phyloP scores from a whole-genome alignment of 2,888 invertebrate species.

The Metacarcinus magister region DNA sequence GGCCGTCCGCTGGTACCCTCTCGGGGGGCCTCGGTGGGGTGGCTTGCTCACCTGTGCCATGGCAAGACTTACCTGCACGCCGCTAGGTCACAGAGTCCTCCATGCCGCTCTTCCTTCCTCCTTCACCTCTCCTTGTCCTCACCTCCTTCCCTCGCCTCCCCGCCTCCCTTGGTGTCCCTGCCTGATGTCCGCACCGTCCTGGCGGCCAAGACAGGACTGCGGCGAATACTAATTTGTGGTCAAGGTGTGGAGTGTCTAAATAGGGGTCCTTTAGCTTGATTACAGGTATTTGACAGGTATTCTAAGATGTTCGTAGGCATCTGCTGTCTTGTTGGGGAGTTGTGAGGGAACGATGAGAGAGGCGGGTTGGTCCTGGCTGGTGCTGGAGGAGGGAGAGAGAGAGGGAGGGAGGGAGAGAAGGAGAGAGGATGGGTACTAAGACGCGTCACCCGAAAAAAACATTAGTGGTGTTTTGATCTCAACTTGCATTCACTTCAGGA shows the following conservation, averaged over 20 bases:
- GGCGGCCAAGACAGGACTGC: background rate
- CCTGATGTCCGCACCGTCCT: background rate
- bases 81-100: background rate
- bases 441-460: background rate
- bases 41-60: background rate
- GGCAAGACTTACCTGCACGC: background rate
- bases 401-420: background rate
- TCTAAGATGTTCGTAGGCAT: background rate
- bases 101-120: background rate
- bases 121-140: background rate
- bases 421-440: background rate
- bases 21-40: background rate
- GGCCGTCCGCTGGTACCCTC: background rate
- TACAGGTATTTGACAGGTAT: slow-evolving; percentile 36
- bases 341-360: background rate
- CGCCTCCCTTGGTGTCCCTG: background rate
- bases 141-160: background rate
- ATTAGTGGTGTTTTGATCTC: background rate
- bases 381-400: background rate
- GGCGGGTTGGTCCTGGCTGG: background rate
- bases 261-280: slow-evolving; percentile 12
- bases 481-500: background rate
- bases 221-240: slow-evolving; percentile 20
- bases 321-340: slow-evolving; percentile 9
- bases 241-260: slow-evolving; percentile 40